Conservation (phyloP, 2,113 vertebrate genomes). For the Corapipo altera region DNA sequence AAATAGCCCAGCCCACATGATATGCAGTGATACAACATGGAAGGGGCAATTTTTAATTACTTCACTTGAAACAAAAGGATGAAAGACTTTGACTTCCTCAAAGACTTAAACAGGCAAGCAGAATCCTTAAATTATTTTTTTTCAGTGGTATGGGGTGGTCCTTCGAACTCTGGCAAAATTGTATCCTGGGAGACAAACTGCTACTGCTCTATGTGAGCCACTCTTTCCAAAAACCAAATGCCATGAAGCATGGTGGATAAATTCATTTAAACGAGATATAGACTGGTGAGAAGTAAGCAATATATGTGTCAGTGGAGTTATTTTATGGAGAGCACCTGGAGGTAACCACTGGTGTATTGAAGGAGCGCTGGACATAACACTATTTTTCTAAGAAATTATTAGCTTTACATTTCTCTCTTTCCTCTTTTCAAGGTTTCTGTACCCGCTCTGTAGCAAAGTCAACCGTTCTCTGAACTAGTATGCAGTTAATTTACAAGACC, state of each 20-base stretch:
- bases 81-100: neutral
- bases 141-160: rapidly evolving
- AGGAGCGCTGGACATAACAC: neutral
- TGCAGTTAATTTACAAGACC: neutral
- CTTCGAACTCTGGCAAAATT: neutral
- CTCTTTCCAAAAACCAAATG: neutral
- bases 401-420: neutral
- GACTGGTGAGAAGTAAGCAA: neutral
- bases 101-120: neutral
- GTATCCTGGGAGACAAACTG: neutral
- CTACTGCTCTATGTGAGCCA: neutral
- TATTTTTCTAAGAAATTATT: slow-evolving; percentile 13
- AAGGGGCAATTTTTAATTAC: neutral
- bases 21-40: neutral
- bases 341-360: neutral
- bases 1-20: neutral
- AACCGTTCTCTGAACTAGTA: neutral
- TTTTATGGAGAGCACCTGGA: neutral
- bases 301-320: neutral
- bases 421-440: neutral
- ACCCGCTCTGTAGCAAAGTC: neutral
- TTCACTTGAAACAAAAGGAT: neutral
- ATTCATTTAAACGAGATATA: neutral
- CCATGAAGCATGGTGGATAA: neutral
- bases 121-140: neutral